These are phyloP conservation scores for Ptilodon capucinus DNA, from an alignment of 2,888 invertebrate genomes.

Conservation along the genomic window DNA sequence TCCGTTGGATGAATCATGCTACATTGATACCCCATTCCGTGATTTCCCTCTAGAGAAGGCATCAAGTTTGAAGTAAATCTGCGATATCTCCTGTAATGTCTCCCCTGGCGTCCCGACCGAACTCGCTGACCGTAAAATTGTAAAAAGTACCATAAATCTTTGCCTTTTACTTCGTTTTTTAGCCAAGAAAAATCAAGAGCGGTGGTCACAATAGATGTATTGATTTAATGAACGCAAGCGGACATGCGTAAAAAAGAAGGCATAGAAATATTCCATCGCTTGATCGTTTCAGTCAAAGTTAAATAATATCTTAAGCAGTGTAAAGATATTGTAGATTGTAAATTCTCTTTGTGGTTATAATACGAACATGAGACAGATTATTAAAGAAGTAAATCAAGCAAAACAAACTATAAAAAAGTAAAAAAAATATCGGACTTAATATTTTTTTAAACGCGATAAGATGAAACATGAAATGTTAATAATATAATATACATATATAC, in stretches of 20 bases:
- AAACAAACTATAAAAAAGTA: too few species aligned
- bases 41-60: constrained; percentile 75
- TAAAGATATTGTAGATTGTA: too few species aligned
- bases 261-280: not conserved
- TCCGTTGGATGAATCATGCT: constrained; percentile 57
- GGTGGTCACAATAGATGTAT: constrained; percentile 30
- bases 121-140: constrained; percentile 80
- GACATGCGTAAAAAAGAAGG: not conserved
- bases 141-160: constrained; percentile 79
- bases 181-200: constrained; percentile 31
- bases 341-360: too few species aligned
- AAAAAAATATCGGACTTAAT: too few species aligned
- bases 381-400: too few species aligned
- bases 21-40: constrained; percentile 66
- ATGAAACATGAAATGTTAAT: too few species aligned
- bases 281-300: not conserved
- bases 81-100: constrained; percentile 74
- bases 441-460: too few species aligned
- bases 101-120: constrained; percentile 68
- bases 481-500: too few species aligned
- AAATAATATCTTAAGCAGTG: too few species aligned
- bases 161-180: constrained; percentile 52
- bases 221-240: not conserved
- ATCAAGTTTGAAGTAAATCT: constrained; percentile 79
- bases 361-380: too few species aligned